Evolutionary conservation across 2,113 vertebrate species (phyloP).

Genomic region (Carlito syrichta): DNA sequence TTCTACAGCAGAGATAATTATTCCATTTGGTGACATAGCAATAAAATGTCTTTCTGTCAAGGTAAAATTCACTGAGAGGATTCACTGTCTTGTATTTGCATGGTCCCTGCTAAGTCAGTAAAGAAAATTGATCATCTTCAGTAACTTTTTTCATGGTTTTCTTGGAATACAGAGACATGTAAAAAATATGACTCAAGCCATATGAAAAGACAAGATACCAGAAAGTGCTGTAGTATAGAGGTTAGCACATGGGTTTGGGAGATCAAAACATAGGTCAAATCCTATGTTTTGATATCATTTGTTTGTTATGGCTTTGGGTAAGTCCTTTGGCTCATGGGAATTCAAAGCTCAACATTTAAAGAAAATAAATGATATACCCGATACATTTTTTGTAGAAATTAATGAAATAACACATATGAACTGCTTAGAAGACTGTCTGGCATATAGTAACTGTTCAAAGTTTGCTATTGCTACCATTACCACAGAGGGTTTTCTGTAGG

Average conservation of each 20-base stretch:
- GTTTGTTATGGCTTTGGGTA: not conserved
- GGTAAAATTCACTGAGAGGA: not conserved
- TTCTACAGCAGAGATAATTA: not conserved
- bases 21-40: not conserved
- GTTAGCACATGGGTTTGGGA: not conserved
- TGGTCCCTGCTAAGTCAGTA: not conserved
- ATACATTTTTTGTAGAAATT: not conserved
- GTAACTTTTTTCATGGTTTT: not conserved
- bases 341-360: not conserved
- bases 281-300: not conserved
- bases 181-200: not conserved
- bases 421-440: not conserved
- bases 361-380: not conserved
- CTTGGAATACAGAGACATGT: not conserved
- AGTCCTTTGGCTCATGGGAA: not conserved
- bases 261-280: not conserved
- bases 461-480: not conserved
- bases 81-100: not conserved
- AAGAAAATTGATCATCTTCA: not conserved
- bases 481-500: not conserved
- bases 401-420: not conserved
- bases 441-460: not conserved
- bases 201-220: not conserved
- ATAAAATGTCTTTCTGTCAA: not conserved
- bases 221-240: not conserved